These are phyloP conservation scores for Melanotaenia nigrans DNA, from an alignment of 2,797 vertebrate genomes.

Conservation along the genomic window DNA sequence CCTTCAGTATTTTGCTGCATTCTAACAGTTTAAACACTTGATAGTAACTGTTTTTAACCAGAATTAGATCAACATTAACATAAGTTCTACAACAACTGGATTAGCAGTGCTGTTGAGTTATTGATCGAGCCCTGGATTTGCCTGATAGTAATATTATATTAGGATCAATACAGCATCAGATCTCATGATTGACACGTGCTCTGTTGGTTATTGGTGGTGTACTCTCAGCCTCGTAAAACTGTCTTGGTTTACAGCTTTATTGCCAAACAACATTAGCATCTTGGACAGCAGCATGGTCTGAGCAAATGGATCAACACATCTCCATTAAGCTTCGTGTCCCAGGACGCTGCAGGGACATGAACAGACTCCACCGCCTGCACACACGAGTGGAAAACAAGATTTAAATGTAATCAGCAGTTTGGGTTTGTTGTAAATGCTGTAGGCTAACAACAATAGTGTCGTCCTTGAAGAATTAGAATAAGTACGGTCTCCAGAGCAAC, in stretches of 20 bases:
- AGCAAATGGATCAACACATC: background rate
- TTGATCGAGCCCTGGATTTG: no score
- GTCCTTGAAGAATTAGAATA: slow-evolving; percentile 1
- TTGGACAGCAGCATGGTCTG: background rate
- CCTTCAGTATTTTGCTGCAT: no score
- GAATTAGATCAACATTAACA: no score
- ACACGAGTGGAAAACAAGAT: background rate
- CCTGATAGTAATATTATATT: background rate
- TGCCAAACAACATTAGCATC: background rate
- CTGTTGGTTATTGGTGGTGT: background rate
- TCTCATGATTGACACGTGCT: background rate
- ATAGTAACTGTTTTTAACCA: no score
- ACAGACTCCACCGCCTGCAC: background rate
- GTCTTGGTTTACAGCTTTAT: background rate
- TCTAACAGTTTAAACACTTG: no score
- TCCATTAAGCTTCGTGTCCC: background rate
- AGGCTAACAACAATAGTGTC: background rate
- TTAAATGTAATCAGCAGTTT: background rate
- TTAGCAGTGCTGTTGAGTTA: no score
- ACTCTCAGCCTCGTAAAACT: background rate
- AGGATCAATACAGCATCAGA: background rate
- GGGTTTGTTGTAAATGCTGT: slow-evolving; percentile 1
- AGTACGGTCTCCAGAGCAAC: slow-evolving; percentile 39
- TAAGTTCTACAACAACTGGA: no score
- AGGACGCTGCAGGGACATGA: background rate